Evolutionary conservation across 2,113 vertebrate species (phyloP).

Genomic region (Austrofundulus limnaeus): DNA sequence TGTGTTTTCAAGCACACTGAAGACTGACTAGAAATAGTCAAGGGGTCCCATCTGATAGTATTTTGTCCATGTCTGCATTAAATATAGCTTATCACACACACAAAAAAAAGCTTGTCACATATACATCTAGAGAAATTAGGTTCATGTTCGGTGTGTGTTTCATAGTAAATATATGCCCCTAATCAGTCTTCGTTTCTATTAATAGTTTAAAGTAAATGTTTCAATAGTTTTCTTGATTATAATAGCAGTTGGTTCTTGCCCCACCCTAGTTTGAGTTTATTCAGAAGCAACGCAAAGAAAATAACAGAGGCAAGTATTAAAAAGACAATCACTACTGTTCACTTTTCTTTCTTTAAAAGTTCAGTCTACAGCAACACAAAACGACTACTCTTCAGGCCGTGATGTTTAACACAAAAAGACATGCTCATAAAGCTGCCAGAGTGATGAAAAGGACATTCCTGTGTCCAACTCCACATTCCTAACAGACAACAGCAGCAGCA

Average conservation of each 20-base stretch:
- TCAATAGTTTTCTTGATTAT: constrained; percentile 4
- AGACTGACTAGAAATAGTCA: no score
- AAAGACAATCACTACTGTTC: neutral
- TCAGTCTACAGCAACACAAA: constrained; percentile 25
- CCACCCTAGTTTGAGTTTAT: constrained; percentile 53
- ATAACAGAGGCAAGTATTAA: constrained; percentile 20
- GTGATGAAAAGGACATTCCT: constrained; percentile 73
- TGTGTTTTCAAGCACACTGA: no score
- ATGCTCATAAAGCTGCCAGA: constrained; percentile 71
- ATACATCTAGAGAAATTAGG: neutral
- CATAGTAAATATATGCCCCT: neutral
- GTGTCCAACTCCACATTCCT: constrained; percentile 71
- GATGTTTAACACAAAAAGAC: constrained; percentile 65
- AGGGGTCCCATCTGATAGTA: no score
- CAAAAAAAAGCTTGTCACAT: no score
- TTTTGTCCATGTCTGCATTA: no score
- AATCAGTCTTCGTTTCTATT: neutral
- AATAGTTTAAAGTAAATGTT: constrained; percentile 1
- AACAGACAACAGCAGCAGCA: constrained; percentile 72
- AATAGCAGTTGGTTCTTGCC: constrained; percentile 37
- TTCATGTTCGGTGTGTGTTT: constrained; percentile 5
- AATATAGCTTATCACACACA: no score
- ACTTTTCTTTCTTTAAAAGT: neutral
- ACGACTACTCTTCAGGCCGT: constrained; percentile 28
- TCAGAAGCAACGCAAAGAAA: constrained; percentile 42